Evolutionary conservation across 2,888 invertebrate species (phyloP).

Genomic region (Macropis europaea): DNA sequence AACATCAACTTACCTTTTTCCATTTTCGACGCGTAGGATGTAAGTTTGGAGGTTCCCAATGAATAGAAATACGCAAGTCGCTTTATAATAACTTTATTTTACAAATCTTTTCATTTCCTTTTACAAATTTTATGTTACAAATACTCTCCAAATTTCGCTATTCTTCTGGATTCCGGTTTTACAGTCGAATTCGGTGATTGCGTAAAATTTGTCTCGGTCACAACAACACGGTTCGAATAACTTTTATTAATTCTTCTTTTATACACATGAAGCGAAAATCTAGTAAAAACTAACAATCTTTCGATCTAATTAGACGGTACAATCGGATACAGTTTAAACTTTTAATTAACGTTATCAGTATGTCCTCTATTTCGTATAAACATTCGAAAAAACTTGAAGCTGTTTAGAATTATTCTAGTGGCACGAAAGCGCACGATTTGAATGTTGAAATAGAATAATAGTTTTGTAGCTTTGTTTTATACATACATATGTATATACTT

Average conservation of each 20-base stretch:
- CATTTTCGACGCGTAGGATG: no score
- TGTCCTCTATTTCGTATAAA: constrained; percentile 20
- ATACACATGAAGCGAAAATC: constrained; percentile 25
- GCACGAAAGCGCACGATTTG: constrained; percentile 1
- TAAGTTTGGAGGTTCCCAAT: background rate
- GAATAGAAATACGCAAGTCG: background rate
- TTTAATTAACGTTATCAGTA: constrained; percentile 21
- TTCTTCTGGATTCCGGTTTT: constrained; percentile 2
- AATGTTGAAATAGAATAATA: constrained; percentile 27
- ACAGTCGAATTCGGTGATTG: constrained; percentile 14
- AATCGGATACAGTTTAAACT: constrained; percentile 4
- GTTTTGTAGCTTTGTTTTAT: constrained; percentile 11
- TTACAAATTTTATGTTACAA: constrained; percentile 48
- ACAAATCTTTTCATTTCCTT: constrained; percentile 33
- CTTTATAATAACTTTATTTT: constrained; percentile 40
- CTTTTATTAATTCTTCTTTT: constrained; percentile 11
- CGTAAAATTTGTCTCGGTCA: background rate
- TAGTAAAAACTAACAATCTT: constrained; percentile 17
- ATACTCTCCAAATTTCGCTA: constrained; percentile 2
- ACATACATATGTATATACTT: no score
- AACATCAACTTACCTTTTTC: constrained; percentile 25
- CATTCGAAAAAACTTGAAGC: constrained; percentile 10
- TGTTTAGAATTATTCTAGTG: constrained; percentile 29
- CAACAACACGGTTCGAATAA: background rate
- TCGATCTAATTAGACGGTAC: constrained; percentile 14